Conservation (phyloP, 2,797 vertebrate species). For the Cottoperca gobio region DNA sequence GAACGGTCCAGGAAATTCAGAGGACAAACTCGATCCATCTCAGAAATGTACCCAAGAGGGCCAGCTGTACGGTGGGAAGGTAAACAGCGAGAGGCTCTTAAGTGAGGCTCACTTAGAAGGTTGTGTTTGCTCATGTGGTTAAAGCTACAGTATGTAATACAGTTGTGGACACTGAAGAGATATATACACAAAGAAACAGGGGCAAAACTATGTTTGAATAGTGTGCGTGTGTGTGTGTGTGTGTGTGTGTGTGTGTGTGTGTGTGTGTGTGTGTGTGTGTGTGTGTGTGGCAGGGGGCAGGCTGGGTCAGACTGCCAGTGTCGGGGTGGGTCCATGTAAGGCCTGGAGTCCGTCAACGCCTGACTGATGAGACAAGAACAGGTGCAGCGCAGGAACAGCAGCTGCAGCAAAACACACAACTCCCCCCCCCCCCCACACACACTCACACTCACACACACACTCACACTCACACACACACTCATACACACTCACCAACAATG, state of each 20-base stretch:
- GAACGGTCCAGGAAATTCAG: conserved; percentile 34
- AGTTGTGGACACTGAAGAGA: background rate
- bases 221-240: background rate
- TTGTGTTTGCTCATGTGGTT: conserved; percentile 1
- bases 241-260: background rate
- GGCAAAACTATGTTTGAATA: conserved; percentile 8
- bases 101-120: background rate
- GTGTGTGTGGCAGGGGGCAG: conserved; percentile 16
- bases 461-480: conserved; percentile 35
- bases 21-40: conserved; percentile 23
- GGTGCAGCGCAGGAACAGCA: conserved; percentile 81
- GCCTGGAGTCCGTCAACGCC: conserved; percentile 80
- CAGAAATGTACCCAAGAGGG: conserved; percentile 13
- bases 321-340: conserved; percentile 81
- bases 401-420: conserved; percentile 73
- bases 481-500: conserved; percentile 41
- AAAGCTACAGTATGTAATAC: background rate
- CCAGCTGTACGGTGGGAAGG: background rate
- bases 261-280: background rate
- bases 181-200: background rate
- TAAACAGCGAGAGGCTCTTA: conserved; percentile 11
- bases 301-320: conserved; percentile 59
- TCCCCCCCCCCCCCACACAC: conserved; percentile 39
- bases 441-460: conserved; percentile 36
- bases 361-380: conserved; percentile 84